A percentile compares a stretch with the other conserved stretches of the same genome.
These are phyloP conservation scores for Coracias cyanogaster DNA, from an alignment of 2,797 vertebrate species.

Conservation along the genomic window DNA sequence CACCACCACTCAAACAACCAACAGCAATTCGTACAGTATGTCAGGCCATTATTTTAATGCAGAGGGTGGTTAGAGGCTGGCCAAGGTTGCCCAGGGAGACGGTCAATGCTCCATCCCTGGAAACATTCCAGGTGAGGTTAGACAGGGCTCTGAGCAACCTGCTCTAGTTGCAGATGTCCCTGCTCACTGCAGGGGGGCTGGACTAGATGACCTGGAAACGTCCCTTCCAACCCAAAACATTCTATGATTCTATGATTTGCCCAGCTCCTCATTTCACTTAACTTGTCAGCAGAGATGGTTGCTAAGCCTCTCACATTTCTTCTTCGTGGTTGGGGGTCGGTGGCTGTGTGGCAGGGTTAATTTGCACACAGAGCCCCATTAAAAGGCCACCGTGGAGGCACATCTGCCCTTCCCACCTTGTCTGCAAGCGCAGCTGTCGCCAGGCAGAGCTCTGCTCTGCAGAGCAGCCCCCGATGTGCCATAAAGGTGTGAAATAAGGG, in stretches of 20 bases:
- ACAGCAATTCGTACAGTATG: not conserved
- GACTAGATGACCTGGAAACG: not conserved
- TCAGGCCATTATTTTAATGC: fast-evolving
- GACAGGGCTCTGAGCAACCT: not conserved
- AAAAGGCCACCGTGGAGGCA: not conserved
- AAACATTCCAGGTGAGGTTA: not conserved
- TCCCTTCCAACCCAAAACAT: not conserved
- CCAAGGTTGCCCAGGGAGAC: not conserved
- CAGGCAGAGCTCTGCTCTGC: not conserved
- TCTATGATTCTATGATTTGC: not conserved
- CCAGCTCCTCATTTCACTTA: not conserved
- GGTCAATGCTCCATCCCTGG: no score
- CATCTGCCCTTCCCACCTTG: not conserved
- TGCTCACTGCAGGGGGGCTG: not conserved
- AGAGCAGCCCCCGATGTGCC: not conserved
- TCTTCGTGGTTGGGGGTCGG: not conserved
- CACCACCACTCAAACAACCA: not conserved
- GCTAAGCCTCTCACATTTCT: not conserved
- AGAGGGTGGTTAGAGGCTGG: not conserved
- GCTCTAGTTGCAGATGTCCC: not conserved
- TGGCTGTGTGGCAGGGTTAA: not conserved
- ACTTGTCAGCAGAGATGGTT: not conserved
- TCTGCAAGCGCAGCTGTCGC: not conserved
- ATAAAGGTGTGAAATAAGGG: not conserved
- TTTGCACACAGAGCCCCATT: not conserved